These are phyloP conservation scores for Epinotia ramella DNA, from an alignment of 2,888 invertebrate species.

Conservation along the genomic window DNA sequence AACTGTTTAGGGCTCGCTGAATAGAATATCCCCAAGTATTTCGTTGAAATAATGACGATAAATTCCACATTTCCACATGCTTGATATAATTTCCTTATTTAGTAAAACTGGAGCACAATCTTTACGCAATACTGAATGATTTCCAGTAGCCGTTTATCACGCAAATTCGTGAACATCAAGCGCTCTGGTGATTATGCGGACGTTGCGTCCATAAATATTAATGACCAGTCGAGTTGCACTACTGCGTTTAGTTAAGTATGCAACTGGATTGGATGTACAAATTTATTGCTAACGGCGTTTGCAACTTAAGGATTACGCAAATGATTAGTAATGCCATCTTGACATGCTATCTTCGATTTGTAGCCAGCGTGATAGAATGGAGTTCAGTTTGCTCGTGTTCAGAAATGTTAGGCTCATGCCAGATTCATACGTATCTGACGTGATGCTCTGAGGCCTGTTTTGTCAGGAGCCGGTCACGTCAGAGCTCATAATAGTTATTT, in stretches of 20 bases:
- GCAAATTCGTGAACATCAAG: slow-evolving; percentile 33
- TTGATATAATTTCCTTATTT: slow-evolving; percentile 9
- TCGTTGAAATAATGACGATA: background rate
- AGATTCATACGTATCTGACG: too few species aligned
- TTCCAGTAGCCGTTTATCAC: slow-evolving; percentile 27
- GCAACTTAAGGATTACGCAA: slow-evolving; percentile 12
- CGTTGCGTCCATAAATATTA: slow-evolving; percentile 46
- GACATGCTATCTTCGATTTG: slow-evolving; percentile 7
- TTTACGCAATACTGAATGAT: slow-evolving; percentile 25
- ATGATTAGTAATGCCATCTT: slow-evolving; percentile 4
- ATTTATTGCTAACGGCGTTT: slow-evolving; percentile 31
- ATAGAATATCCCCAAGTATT: background rate
- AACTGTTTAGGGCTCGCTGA: background rate
- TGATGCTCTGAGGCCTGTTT: too few species aligned
- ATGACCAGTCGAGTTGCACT: slow-evolving; percentile 41
- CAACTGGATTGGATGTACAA: slow-evolving; percentile 28
- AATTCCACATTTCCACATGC: background rate
- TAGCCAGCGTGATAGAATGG: background rate
- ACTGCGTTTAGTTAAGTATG: slow-evolving; percentile 29
- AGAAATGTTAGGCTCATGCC: background rate
- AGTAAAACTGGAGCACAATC: slow-evolving; percentile 6
- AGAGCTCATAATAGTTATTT: too few species aligned
- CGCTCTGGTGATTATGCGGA: slow-evolving; percentile 43
- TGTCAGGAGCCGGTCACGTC: too few species aligned
- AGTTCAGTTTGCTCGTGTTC: background rate